Conservation (phyloP, 2,113 vertebrate species). For the Todiramphus saurophagus region DNA sequence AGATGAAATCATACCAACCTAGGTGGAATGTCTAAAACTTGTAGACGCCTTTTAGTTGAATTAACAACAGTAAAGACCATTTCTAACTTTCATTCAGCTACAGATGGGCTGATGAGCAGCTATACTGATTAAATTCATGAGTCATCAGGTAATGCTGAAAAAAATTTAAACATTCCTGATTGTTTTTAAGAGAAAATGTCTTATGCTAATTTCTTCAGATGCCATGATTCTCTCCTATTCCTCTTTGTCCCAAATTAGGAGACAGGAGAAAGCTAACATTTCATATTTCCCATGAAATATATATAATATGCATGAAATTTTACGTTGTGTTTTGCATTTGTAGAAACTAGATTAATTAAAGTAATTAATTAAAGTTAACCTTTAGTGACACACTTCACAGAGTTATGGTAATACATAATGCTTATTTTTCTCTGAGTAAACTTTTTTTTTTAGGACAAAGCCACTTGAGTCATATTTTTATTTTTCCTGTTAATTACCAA, state of each 20-base stretch:
- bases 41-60: neutral
- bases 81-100: neutral
- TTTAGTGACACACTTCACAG: neutral
- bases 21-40: neutral
- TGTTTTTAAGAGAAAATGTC: neutral
- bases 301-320: neutral
- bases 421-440: neutral
- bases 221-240: neutral
- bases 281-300: neutral
- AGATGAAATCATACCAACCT: neutral
- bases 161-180: neutral
- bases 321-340: neutral
- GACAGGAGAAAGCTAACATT: neutral
- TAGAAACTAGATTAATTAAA: constrained; percentile 3
- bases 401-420: neutral
- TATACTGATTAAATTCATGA: neutral
- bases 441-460: neutral
- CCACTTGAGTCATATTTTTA: neutral
- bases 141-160: neutral
- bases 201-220: neutral
- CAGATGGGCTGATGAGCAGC: neutral
- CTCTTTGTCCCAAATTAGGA: neutral
- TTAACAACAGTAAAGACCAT: neutral
- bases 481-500: neutral
- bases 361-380: neutral